phyloP scores from a whole-genome alignment of 1,140 invertebrate species.

The Ceratina calcarata region DNA sequence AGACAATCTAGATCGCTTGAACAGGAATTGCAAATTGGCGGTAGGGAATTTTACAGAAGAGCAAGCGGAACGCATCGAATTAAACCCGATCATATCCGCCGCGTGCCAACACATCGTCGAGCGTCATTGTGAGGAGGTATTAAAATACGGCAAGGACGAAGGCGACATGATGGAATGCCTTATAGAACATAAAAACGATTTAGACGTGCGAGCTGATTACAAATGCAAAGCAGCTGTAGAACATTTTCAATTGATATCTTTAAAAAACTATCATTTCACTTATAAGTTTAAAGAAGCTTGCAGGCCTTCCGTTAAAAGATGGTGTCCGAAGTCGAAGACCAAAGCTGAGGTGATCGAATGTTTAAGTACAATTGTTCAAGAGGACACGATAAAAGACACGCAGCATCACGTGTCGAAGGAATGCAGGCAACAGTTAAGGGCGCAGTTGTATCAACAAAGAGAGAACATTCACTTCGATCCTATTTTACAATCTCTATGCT shows the following conservation, averaged over 20 bases:
- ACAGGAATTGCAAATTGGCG: constrained; percentile 85
- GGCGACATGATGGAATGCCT: constrained; percentile 96
- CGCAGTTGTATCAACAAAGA: constrained; percentile 93
- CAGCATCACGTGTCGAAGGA: constrained; percentile 90
- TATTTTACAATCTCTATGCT: constrained; percentile 87
- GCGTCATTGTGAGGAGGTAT: constrained; percentile 87
- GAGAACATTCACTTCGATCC: constrained; percentile 94
- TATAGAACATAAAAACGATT: constrained; percentile 94
- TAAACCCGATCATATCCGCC: constrained; percentile 91
- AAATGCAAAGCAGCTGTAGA: constrained; percentile 97
- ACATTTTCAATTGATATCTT: constrained; percentile 94
- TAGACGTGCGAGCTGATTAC: constrained; percentile 85
- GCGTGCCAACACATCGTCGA: constrained; percentile 92
- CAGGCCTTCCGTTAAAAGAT: constrained; percentile 89
- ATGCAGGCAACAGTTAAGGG: constrained; percentile 92
- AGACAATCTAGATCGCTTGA: constrained; percentile 90
- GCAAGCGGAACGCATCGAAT: constrained; percentile 91
- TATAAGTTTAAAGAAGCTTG: constrained; percentile 98
- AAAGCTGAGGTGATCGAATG: constrained; percentile 95
- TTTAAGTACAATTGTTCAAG: constrained; percentile 93
- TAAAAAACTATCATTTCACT: constrained; percentile 97
- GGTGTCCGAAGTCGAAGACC: constrained; percentile 89
- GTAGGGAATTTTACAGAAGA: constrained; percentile 95
- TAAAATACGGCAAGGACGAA: constrained; percentile 87
- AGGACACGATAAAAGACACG: constrained; percentile 91